phyloP scores from a whole-genome alignment of 1,140 invertebrate species.

The Phthorimaea operculella region DNA sequence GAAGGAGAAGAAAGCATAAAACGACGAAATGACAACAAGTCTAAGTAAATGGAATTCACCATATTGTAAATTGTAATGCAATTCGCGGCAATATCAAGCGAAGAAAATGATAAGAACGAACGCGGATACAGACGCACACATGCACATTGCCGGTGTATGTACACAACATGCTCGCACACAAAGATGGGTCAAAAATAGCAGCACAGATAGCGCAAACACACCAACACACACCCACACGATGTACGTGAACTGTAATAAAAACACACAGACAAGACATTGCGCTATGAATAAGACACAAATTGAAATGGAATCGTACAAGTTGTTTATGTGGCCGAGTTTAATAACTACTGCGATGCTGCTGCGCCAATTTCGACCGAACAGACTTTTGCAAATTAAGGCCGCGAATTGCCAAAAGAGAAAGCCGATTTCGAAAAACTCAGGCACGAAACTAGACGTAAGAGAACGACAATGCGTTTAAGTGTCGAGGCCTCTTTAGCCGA shows the following conservation, averaged over 20 bases:
- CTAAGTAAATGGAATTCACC: no score
- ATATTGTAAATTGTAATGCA: no score
- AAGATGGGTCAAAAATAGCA: constrained; percentile 49
- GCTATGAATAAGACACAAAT: constrained; percentile 55
- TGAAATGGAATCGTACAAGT: constrained; percentile 43
- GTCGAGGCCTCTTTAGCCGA: constrained; percentile 19
- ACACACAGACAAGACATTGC: constrained; percentile 31
- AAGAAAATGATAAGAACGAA: constrained; percentile 58
- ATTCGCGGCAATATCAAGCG: constrained; percentile 22
- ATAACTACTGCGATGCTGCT: constrained; percentile 1
- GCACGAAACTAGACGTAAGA: constrained; percentile 26
- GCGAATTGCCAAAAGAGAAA: constrained; percentile 26
- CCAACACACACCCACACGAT: constrained; percentile 59
- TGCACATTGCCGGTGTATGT: constrained; percentile 20
- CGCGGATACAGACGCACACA: constrained; percentile 51
- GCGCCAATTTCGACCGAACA: not conserved
- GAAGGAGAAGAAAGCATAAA: no score
- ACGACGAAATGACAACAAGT: no score
- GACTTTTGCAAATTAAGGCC: not conserved
- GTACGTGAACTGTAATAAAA: constrained; percentile 63
- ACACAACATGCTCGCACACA: constrained; percentile 31
- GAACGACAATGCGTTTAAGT: constrained; percentile 13
- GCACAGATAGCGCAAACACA: constrained; percentile 60
- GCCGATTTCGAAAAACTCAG: constrained; percentile 20
- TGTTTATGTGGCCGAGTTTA: constrained; percentile 21